Base-by-base conservation (phyloP, 2,797 vertebrate species). In the Pitangus sulphuratus region DNA sequence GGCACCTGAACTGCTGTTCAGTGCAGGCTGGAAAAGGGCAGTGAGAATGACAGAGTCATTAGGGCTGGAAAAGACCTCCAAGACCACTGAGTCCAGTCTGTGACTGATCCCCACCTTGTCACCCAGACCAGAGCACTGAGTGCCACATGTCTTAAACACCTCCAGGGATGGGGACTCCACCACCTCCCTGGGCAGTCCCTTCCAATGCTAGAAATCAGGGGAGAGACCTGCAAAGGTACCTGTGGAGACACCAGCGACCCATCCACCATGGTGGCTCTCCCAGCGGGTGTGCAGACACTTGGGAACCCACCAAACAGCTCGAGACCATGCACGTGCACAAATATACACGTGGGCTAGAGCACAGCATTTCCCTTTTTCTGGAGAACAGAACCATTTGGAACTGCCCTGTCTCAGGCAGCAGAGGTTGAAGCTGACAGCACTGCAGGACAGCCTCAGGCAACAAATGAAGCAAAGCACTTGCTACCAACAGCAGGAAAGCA, bases 1-100 rank as follows among this genome's bases (percentile, higher is more conserved):
- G 97, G 92, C 99, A 99, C 1, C 5, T 94, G 95, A 99, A 98
- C 54, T 98, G 97, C 12, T 84, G 30, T 0, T 87, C 0, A 0
- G 22, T 72, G 64, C 99, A 99, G 18, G 15, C 99, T 99, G 91
- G 3, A 77, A 81, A 90, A 78, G 92, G 11, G 35, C 20, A 61
- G 21, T 1, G 6, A 76, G 33, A 58, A 76, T 35, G 12, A 22
- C 65, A 45, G 25, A 22, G 57, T 90, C 12, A 51, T 16, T 65
- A 35, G 28, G 6, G 33, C 39, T 65, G 33, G 58, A 53, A 58
- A 51, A 78, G 45, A 40, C 51, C 24, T 71, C 30, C 39, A 64
- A 51, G 51, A 64, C 10, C n/a, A 70, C 50, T 1, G 11, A 57
- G 65, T 33, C 51, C 44, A 71, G 33, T 20, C 21, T 33, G 5